A percentile compares a stretch with the other conserved stretches of the same genome.
These are phyloP conservation scores for Crepidodera aurea DNA, from an alignment of 2,888 invertebrate genomes.

Conservation along the genomic window DNA sequence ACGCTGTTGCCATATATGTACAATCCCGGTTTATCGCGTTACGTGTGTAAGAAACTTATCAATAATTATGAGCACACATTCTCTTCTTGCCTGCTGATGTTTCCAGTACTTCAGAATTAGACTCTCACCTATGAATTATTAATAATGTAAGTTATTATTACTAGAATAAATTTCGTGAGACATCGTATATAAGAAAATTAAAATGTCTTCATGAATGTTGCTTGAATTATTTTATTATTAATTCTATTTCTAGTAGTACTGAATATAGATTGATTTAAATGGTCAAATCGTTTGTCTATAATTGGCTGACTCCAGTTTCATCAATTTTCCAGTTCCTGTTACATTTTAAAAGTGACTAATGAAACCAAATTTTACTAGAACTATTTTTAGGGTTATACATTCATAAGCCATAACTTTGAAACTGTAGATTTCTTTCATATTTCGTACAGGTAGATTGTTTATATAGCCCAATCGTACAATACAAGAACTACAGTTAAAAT, in stretches of 20 bases:
- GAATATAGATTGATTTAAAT: too few relatives aligned
- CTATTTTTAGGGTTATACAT: too few relatives aligned
- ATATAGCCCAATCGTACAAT: too few relatives aligned
- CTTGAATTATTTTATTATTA: not conserved
- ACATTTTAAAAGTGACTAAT: too few relatives aligned
- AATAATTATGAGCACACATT: conserved; percentile 28
- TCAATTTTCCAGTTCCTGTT: too few relatives aligned
- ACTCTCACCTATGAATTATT: conserved; percentile 25
- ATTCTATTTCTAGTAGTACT: not conserved
- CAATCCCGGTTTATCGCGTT: conserved; percentile 19
- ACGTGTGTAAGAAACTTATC: conserved; percentile 27
- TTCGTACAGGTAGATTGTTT: too few relatives aligned
- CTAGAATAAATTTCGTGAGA: not conserved
- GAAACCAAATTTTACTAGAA: too few relatives aligned
- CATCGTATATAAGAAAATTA: not conserved
- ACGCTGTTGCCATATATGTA: conserved; percentile 24
- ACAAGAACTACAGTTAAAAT: too few relatives aligned
- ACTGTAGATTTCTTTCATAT: too few relatives aligned
- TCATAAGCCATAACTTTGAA: too few relatives aligned
- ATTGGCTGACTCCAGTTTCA: too few relatives aligned
- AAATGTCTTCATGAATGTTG: not conserved
- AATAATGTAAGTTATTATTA: conserved; percentile 18
- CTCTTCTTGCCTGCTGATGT: not conserved
- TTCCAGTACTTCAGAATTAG: conserved; percentile 13
- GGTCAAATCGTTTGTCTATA: too few relatives aligned